Base-by-base conservation (phyloP, 2,888 invertebrate genomes). In the Drosophila rellima region DNA sequence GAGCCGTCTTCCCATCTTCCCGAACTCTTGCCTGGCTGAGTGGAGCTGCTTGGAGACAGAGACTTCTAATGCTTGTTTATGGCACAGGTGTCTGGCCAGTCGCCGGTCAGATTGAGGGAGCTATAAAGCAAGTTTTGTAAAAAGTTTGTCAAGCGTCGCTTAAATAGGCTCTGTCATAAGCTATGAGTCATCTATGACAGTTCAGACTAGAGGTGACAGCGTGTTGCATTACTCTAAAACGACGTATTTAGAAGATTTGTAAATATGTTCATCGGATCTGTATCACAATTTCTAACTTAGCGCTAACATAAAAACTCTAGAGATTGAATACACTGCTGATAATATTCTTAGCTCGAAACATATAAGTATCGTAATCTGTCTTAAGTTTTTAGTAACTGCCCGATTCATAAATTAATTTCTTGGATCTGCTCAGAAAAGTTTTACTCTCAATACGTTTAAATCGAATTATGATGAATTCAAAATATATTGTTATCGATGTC, bases 61-160 rank as follows among this genome's bases (percentile, higher is more conserved):
- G 62, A 10, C 56, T 56, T 77, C 78, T 68, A 74, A 62, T 61
- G 74, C 71, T 77, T 52, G 75, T 79, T 78, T 78, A 79, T 75
- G 70, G 35, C 75, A 47, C 75, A 79, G 80, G 77, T 77, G 77
- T 62, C 70, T 57, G 79, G 57, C 17, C 47, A 48, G 44, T 15
- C 54, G 15, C 39, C 44, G 20, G 17, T 11, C 26, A 62, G 51
- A 48, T 67, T 64, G 60, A 40, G 48, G 54, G 56, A 48, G 55
- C 35, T 51, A 31, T 35, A 52, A 52, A 54, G 61, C 45, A 48
- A 74, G 74, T 74, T 78, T 61, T 20, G 48, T 48, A 35, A 42
- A 65, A 63, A 68, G 57, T 63, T 68, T 54, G 45, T 55, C 44
- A 70, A 78, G 68, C 69, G 48, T 31, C 57, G 78, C 68, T 62